These are phyloP conservation scores for Platorchestia sp. DNA, from an alignment of 1,140 invertebrate species.

Conservation along the genomic window DNA sequence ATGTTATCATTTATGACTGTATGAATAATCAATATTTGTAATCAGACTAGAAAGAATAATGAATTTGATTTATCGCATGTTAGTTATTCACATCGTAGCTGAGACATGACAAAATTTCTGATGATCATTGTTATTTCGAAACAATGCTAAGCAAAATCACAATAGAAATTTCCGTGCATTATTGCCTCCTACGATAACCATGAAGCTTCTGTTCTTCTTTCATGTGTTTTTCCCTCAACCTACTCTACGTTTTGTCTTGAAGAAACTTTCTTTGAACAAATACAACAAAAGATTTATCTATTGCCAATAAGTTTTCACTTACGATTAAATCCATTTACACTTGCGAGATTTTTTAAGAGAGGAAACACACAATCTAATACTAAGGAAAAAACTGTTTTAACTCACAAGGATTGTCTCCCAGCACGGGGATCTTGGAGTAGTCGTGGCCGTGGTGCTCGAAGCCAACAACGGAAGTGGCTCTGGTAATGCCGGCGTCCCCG, in stretches of 20 bases:
- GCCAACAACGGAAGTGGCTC: constrained; percentile 76
- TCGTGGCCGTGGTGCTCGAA: constrained; percentile 62
- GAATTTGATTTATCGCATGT: too few relatives aligned
- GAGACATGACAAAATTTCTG: too few relatives aligned
- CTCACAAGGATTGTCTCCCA: constrained; percentile 65
- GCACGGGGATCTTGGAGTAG: constrained; percentile 59
- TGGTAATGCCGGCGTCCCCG: constrained; percentile 75
- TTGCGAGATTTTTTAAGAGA: not conserved
- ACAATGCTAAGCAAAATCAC: too few relatives aligned
- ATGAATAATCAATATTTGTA: too few relatives aligned
- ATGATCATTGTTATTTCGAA: too few relatives aligned
- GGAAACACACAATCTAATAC: not conserved
- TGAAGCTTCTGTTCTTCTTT: too few relatives aligned
- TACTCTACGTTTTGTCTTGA: not conserved
- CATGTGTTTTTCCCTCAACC: not conserved
- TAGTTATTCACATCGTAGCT: too few relatives aligned
- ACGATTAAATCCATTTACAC: too few relatives aligned
- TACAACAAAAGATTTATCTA: not conserved
- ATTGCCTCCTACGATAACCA: too few relatives aligned
- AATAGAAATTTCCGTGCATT: too few relatives aligned
- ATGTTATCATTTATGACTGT: too few relatives aligned
- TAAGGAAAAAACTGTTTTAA: not conserved
- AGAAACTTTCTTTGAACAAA: not conserved
- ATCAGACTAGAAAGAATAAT: too few relatives aligned
- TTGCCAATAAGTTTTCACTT: not conserved